phyloP scores from a whole-genome alignment of 1,140 invertebrate genomes.

The Calosoma granatense region DNA sequence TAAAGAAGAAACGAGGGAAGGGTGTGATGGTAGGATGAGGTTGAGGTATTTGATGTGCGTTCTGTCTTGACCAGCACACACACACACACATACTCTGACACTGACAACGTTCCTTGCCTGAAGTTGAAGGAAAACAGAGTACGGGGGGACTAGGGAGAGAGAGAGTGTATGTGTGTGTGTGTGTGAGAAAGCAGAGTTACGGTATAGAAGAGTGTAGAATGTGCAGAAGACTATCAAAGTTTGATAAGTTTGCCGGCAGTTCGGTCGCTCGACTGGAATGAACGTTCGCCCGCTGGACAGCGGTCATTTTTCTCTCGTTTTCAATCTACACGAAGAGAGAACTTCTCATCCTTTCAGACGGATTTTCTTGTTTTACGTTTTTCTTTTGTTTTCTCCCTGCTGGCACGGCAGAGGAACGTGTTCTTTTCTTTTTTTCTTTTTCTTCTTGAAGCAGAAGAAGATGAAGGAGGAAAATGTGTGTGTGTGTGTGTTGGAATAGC shows the following conservation, averaged over 20 bases:
- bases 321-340: slow-evolving; percentile 33
- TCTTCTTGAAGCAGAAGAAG: slow-evolving; percentile 11
- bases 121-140: too few relatives aligned
- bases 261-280: slow-evolving; percentile 20
- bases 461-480: slow-evolving; percentile 1
- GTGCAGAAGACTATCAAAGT: slow-evolving; percentile 34
- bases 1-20: too few relatives aligned
- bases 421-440: slow-evolving; percentile 23
- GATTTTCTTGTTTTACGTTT: slow-evolving; percentile 23
- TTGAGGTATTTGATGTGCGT: too few relatives aligned
- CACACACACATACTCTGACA: too few relatives aligned
- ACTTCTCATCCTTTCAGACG: slow-evolving; percentile 16
- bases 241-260: slow-evolving; percentile 32
- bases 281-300: slow-evolving; percentile 31
- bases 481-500: background rate
- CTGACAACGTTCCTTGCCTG: too few relatives aligned
- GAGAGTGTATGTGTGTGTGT: too few relatives aligned
- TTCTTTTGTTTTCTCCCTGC: slow-evolving; percentile 23
- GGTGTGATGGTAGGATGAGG: too few relatives aligned
- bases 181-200: too few relatives aligned
- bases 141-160: too few relatives aligned
- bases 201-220: too few relatives aligned
- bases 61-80: too few relatives aligned
- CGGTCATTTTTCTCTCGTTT: slow-evolving; percentile 43
- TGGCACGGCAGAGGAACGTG: too few relatives aligned